These are phyloP conservation scores for Pagrus major DNA, from an alignment of 2,113 vertebrate species.

Conservation along the genomic window DNA sequence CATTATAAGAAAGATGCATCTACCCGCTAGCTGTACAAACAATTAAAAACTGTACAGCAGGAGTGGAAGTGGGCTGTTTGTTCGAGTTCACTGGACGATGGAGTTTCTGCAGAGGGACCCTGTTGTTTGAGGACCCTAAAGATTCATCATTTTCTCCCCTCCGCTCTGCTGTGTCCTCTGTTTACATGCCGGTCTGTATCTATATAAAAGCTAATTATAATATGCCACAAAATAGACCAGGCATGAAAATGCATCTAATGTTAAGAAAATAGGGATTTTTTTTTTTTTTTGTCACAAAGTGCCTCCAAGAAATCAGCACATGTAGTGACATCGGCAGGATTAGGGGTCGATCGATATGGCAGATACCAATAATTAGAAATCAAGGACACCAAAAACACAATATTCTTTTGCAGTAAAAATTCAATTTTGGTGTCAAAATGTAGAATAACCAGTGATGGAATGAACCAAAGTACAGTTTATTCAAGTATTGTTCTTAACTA, in stretches of 20 bases:
- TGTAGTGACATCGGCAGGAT: constrained; percentile 1
- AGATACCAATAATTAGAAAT: too few relatives aligned
- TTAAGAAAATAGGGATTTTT: not conserved
- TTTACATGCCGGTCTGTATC: constrained; percentile 42
- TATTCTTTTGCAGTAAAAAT: too few relatives aligned
- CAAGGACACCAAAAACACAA: too few relatives aligned
- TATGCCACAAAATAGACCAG: constrained; percentile 31
- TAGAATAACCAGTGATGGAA: too few relatives aligned
- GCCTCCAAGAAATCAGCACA: not conserved
- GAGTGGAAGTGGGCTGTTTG: constrained; percentile 42
- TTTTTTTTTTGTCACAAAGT: not conserved
- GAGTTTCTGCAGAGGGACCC: constrained; percentile 38
- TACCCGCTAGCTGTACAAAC: constrained; percentile 39
- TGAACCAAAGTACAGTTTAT: too few relatives aligned
- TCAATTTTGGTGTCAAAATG: too few relatives aligned
- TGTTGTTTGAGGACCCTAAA: constrained; percentile 37
- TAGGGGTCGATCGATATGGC: too few relatives aligned
- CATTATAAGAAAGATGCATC: constrained; percentile 70
- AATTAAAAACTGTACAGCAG: constrained; percentile 43
- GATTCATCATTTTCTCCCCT: constrained; percentile 60
- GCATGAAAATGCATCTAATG: constrained; percentile 11
- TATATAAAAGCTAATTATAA: constrained; percentile 57
- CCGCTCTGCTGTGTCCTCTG: constrained; percentile 37
- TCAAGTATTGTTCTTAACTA: too few relatives aligned
- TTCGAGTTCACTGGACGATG: constrained; percentile 62